Evolutionary conservation across 2,797 vertebrate genomes (phyloP).

Genomic region (Clarias fuscus): DNA sequence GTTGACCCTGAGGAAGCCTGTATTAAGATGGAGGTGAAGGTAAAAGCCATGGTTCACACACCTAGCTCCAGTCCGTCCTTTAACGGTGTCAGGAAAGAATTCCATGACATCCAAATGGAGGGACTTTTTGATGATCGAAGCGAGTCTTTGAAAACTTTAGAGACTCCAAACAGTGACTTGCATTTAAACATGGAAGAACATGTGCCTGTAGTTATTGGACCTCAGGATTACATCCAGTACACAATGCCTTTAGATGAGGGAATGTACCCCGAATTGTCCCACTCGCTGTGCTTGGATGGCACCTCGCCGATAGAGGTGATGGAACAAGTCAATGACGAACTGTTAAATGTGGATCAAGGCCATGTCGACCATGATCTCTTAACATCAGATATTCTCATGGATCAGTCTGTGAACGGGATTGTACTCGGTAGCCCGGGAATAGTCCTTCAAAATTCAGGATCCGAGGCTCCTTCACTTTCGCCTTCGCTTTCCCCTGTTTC

Average conservation of each 20-base stretch:
- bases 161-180: constrained; percentile 84
- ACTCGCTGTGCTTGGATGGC: constrained; percentile 87
- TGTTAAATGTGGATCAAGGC: constrained; percentile 81
- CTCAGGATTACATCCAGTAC: constrained; percentile 99
- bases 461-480: constrained; percentile 84
- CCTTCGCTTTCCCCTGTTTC: constrained; percentile 90
- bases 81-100: constrained; percentile 91
- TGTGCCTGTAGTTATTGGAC: constrained; percentile 96
- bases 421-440: constrained; percentile 84
- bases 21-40: constrained; percentile 95
- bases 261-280: constrained; percentile 93
- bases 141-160: constrained; percentile 80
- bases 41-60: constrained; percentile 95
- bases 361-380: constrained; percentile 82
- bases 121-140: constrained; percentile 84
- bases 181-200: constrained; percentile 92
- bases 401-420: constrained; percentile 84
- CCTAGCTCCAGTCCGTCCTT: constrained; percentile 88
- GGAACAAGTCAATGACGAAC: constrained; percentile 76
- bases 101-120: constrained; percentile 88
- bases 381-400: constrained; percentile 88
- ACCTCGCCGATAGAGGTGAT: constrained; percentile 95
- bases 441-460: constrained; percentile 86
- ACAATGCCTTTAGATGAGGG: constrained; percentile 99
- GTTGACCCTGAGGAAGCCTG: constrained; percentile 92